Base-by-base conservation (phyloP, 2,797 vertebrate species). In the Pygocentrus nattereri region DNA sequence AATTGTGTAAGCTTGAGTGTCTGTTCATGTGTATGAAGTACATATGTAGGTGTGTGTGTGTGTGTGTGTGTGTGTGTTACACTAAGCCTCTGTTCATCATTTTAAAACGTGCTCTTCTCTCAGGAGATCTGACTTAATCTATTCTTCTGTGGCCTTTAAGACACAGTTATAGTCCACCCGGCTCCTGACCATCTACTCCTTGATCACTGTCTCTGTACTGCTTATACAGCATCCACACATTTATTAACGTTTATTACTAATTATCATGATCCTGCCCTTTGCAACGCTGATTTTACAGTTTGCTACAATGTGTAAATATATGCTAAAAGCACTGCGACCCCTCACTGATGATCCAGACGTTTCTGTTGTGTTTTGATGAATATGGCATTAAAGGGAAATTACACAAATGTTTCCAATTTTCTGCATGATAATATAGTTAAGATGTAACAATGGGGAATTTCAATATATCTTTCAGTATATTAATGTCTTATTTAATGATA, bases 131-230 rank as follows among this genome's bases (percentile, higher is more conserved):
- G 59, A 44, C 67, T 65, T 72, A 78, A 82, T 78, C 80, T 77
- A 74, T 68, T 82, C 70, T 73, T 16, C 68, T 73, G 34, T 78
- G 75, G 68, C 81, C 69, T 78, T 82, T 82, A 82, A 78, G 41
- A 69, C 49, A 41, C 71, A 54, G 62, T 62, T 73, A 41, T 58
- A 73, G 74, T 61, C 72, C 64, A 79, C 62, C 21, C 5, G 38
- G 8, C 38, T 50, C 34, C 69, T 65, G 61, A 50, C 41, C 52
- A 81, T 44, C 27, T 44, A 74, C 58, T 76, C 16, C 50, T 69
- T 59, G 15, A 76, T 38, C 34, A n/a, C 61, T 41, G 34, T 71
- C 16, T 50, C 23, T 3, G n/a, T 18, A 38, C n/a, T 56, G 52
- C 69, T 31, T 44, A 61, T 31, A 59, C 30, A 70, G 2, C 67